Conservation (phyloP, 2,113 vertebrate species). For the Burhinus bistriatus region DNA sequence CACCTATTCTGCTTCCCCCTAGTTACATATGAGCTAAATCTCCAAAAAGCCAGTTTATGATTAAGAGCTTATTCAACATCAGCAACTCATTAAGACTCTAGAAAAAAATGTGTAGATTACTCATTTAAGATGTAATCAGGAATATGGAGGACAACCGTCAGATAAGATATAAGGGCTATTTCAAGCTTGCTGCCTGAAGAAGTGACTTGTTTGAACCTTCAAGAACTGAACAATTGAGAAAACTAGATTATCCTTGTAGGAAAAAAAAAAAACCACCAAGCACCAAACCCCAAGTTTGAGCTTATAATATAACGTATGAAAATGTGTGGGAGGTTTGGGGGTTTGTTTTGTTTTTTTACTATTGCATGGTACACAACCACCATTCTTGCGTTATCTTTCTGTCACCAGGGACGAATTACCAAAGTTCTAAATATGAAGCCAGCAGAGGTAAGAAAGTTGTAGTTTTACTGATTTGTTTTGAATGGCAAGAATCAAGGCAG, state of each 20-base stretch:
- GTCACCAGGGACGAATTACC: slow-evolving; percentile 90
- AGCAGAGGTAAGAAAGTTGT: slow-evolving; percentile 82
- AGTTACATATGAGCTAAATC: not conserved
- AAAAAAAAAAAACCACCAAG: too few relatives aligned
- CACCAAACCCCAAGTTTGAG: not conserved
- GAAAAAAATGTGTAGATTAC: not conserved
- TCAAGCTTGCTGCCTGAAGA: not conserved
- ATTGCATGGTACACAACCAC: not conserved
- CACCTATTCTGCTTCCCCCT: not conserved
- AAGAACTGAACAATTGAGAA: not conserved
- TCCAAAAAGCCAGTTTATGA: not conserved
- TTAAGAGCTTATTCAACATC: not conserved
- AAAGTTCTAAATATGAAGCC: slow-evolving; percentile 99
- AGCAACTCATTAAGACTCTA: not conserved
- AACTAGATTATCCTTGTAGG: not conserved
- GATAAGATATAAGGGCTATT: not conserved
- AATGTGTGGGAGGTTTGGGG: accelerated
- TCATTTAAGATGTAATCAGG: not conserved
- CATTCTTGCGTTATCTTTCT: slow-evolving; percentile 9
- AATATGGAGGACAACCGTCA: not conserved
- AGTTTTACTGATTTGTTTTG: not conserved
- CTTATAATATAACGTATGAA: not conserved
- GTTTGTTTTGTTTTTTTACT: not conserved
- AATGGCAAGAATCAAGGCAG: not conserved
- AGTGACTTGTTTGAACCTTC: not conserved